Base-by-base conservation (phyloP, 2,797 vertebrate genomes). In the Rhinella marina region DNA sequence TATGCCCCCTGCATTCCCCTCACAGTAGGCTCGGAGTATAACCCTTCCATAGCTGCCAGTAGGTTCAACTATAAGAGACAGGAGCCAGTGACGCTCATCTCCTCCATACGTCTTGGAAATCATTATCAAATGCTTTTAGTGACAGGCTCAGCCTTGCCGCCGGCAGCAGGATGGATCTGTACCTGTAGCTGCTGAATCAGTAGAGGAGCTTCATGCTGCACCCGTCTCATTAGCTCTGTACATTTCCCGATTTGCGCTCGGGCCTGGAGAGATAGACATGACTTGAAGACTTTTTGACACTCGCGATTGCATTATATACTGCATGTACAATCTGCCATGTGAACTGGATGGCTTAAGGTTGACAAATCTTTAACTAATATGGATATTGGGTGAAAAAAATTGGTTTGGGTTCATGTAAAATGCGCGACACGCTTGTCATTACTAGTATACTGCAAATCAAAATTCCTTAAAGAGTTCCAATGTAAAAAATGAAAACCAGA, bases 171-270 rank as follows among this genome's bases (percentile, higher is more conserved):
- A 41, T 48, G 56, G 9, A 61, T 75, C 75, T 61, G 23, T 75
- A 76, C 70, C 82, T 75, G 70, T 23, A 57, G 66, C 68, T 59
- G 52, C 27, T 41, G 82, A 75, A n/a, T 76, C 82, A 48, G 29
- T 75, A 61, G 54, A 29, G 81, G 54, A 23, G 52, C 14, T 52
- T 29, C 66, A 14, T 62, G 54, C 56, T 75, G 54, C 56, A 75
- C 13, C 56, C 48, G 70, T 76, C 82, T 84, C 56, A 57, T 84
- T 83, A 56, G n/a, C 27, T 57, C 64, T 27, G 12, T 19, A 61
- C 8, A 80, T 80, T 64, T 23, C 80, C 32, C 17, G 21, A 59
- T 29, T 61, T 61, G 29, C 11, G 56, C 21, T 84, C 68, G 32
- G 25, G 29, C 70, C 29, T 23, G 17, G 2, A 76, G 50, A 83